Percentiles rank a stretch among this genome's conserved stretches.
Evolutionary conservation across 2,888 invertebrate genomes (phyloP).

Genomic region (Drosophila monieri): DNA sequence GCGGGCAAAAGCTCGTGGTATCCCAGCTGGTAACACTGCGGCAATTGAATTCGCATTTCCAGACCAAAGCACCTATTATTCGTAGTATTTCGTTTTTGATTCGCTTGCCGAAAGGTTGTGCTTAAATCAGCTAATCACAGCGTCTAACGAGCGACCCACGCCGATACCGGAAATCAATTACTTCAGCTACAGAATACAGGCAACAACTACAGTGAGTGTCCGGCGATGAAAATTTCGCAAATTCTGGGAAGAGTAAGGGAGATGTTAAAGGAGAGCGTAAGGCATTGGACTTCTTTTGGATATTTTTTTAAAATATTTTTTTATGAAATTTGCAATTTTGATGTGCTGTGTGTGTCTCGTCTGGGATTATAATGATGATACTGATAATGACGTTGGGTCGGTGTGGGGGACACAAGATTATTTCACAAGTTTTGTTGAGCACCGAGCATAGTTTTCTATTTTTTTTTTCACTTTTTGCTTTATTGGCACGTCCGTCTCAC

Average conservation of each 20-base stretch:
- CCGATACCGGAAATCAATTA: constrained; percentile 33
- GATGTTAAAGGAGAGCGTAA: constrained; percentile 67
- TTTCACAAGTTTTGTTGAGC: constrained; percentile 68
- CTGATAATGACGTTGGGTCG: constrained; percentile 11
- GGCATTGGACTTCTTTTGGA: constrained; percentile 30
- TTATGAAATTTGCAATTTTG: constrained; percentile 33
- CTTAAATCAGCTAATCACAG: constrained; percentile 6
- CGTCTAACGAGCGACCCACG: constrained; percentile 26
- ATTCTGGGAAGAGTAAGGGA: constrained; percentile 69
- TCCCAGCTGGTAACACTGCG: background rate
- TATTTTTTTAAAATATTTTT: background rate
- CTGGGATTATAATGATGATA: constrained; percentile 19
- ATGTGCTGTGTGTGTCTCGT: constrained; percentile 35
- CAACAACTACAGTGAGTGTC: constrained; percentile 39
- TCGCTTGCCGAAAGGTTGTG: constrained; percentile 22
- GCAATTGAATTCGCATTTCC: background rate
- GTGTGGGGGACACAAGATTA: constrained; percentile 43
- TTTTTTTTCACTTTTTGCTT: constrained; percentile 19
- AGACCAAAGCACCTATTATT: background rate
- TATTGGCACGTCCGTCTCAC: constrained; percentile 49
- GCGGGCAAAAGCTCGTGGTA: background rate
- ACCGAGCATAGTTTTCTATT: constrained; percentile 45
- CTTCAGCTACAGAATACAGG: background rate
- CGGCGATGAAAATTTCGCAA: constrained; percentile 63
- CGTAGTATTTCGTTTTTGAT: constrained; percentile 12